Conservation (phyloP, 2,888 invertebrate genomes). For the Dynastes hyllus region DNA sequence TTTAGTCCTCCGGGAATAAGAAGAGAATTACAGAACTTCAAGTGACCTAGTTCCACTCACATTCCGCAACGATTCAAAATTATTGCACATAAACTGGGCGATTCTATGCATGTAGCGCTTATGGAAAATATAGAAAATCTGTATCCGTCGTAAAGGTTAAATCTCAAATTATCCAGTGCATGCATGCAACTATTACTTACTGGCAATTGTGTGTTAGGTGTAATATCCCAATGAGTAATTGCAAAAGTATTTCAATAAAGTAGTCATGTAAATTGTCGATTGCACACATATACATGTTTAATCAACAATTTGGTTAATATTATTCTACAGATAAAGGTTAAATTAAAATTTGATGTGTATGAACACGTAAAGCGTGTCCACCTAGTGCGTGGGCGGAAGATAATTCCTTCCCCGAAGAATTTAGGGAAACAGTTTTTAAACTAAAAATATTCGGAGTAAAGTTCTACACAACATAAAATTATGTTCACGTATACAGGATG, state of each 20-base stretch:
- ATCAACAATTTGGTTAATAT: not conserved
- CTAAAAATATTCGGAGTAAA: too few relatives aligned
- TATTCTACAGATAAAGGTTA: too few relatives aligned
- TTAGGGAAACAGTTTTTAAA: too few relatives aligned
- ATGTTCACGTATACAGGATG: too few relatives aligned
- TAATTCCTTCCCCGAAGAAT: too few relatives aligned
- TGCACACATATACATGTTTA: not conserved
- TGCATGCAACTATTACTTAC: not conserved
- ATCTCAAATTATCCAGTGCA: conserved; percentile 9
- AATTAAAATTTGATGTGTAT: too few relatives aligned
- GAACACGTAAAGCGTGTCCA: too few relatives aligned
- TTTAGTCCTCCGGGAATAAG: conserved; percentile 37
- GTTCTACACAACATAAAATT: too few relatives aligned
- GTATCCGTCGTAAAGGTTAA: conserved; percentile 30
- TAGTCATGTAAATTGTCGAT: conserved; percentile 13
- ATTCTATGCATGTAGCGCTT: not conserved
- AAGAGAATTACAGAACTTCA: conserved; percentile 32
- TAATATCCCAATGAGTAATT: conserved; percentile 8
- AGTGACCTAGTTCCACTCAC: conserved; percentile 33
- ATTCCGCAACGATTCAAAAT: conserved; percentile 36
- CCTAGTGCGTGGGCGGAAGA: too few relatives aligned
- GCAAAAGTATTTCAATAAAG: not conserved
- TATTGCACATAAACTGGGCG: conserved; percentile 26
- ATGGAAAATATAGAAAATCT: conserved; percentile 12
- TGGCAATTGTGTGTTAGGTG: conserved; percentile 22